These are phyloP conservation scores for Willowsia nigromaculata DNA, from an alignment of 2,888 invertebrate genomes.

Conservation along the genomic window DNA sequence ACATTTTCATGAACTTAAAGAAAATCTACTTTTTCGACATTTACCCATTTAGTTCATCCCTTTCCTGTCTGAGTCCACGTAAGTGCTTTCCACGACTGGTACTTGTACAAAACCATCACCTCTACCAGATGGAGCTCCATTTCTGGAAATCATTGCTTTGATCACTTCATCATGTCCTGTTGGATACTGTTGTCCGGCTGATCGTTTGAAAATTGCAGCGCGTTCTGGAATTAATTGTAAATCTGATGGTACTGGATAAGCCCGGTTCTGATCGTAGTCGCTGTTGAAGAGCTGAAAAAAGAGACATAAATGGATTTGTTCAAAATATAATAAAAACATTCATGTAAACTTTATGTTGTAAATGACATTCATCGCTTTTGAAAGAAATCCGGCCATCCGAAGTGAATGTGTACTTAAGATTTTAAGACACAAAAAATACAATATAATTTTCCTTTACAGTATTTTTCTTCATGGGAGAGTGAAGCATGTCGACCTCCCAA, in stretches of 20 bases:
- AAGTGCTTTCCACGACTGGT: constrained; percentile 42
- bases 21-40: background rate
- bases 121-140: constrained; percentile 29
- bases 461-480: too few species aligned
- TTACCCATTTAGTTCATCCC: constrained; percentile 51
- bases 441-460: too few species aligned
- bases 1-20: background rate
- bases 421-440: too few species aligned
- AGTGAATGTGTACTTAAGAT: too few species aligned
- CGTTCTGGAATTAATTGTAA: constrained; percentile 45
- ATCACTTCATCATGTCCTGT: background rate
- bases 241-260: constrained; percentile 51
- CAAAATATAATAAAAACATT: too few species aligned
- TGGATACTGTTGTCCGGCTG: constrained; percentile 34
- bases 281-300: constrained; percentile 66
- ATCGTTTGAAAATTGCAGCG: constrained; percentile 63
- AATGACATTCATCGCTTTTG: too few species aligned
- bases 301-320: background rate
- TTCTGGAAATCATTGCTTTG: constrained; percentile 22
- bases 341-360: too few species aligned
- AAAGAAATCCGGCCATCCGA: too few species aligned
- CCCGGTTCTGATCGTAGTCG: constrained; percentile 64
- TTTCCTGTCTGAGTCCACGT: constrained; percentile 39
- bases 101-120: constrained; percentile 51
- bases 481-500: too few species aligned